Percentiles rank a stretch among this genome's conserved stretches.
These are phyloP conservation scores for Dicyrtoma fusca DNA, from an alignment of 2,888 invertebrate species.

Conservation along the genomic window DNA sequence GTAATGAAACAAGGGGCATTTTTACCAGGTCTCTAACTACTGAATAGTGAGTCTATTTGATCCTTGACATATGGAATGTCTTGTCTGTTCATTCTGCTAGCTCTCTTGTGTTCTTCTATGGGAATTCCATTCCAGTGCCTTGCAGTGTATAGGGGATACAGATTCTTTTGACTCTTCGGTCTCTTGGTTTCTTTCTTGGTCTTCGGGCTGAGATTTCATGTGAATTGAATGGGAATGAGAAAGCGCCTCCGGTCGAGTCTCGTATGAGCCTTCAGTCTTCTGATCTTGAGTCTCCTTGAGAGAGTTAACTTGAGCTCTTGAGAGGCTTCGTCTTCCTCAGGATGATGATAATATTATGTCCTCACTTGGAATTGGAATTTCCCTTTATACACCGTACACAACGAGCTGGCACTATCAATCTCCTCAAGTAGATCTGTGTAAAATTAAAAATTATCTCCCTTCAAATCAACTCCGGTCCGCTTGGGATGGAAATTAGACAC, in stretches of 20 bases:
- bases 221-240: constrained; percentile 13
- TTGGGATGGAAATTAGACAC: too few species aligned
- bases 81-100: constrained; percentile 16
- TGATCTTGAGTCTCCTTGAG: too few species aligned
- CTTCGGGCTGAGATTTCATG: constrained; percentile 15
- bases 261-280: constrained; percentile 11
- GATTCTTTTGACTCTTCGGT: too few species aligned
- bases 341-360: background rate
- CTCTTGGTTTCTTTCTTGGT: too few species aligned
- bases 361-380: constrained; percentile 10
- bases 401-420: background rate
- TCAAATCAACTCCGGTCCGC: background rate
- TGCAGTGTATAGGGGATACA: too few species aligned
- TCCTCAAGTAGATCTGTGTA: background rate
- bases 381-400: background rate
- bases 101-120: too few species aligned
- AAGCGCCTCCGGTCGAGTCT: constrained; percentile 15
- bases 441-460: constrained; percentile 22
- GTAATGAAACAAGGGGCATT: too few species aligned
- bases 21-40: too few species aligned
- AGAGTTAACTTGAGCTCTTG: too few species aligned
- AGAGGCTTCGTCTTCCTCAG: too few species aligned
- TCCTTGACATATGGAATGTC: constrained; percentile 31
- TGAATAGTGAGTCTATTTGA: constrained; percentile 13
- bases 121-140: too few species aligned